A percentile compares a stretch with the other conserved stretches of the same genome.
Conservation (phyloP, 2,888 invertebrate species). For the Drosophila imparisetae region DNA sequence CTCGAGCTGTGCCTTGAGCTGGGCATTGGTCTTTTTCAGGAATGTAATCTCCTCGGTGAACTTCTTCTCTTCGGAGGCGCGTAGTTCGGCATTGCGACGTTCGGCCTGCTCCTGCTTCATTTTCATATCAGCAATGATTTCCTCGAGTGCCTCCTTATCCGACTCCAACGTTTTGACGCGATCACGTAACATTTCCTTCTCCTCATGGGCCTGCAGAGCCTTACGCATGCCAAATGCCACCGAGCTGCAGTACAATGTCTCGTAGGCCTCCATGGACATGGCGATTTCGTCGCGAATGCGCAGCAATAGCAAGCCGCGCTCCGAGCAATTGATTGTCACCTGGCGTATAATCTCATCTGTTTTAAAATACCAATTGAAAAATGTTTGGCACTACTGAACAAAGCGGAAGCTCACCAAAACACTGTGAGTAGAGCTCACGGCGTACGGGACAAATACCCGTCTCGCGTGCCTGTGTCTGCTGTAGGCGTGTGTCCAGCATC, state of each 20-base stretch:
- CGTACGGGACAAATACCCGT: slow-evolving; percentile 98
- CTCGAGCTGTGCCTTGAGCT: slow-evolving; percentile 96
- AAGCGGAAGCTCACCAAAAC: slow-evolving; percentile 88
- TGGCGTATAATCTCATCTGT: slow-evolving; percentile 94
- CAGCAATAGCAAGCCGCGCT: slow-evolving; percentile 95
- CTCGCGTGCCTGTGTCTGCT: slow-evolving; percentile 96
- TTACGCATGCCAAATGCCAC: slow-evolving; percentile 99
- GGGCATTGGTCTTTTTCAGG: slow-evolving; percentile 96
- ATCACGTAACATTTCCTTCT: slow-evolving; percentile 92
- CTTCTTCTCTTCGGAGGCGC: slow-evolving; percentile 95
- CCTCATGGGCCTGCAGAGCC: slow-evolving; percentile 91
- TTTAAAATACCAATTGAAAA: neutral
- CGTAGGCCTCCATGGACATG: slow-evolving; percentile 98
- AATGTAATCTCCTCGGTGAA: slow-evolving; percentile 96
- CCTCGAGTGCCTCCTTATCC: slow-evolving; percentile 84
- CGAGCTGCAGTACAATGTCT: slow-evolving; percentile 98
- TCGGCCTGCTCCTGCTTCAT: slow-evolving; percentile 93
- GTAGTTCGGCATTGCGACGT: slow-evolving; percentile 91
- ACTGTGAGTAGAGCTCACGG: slow-evolving; percentile 96
- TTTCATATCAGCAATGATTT: slow-evolving; percentile 86
- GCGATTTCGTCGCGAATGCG: slow-evolving; percentile 97
- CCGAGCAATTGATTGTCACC: slow-evolving; percentile 98
- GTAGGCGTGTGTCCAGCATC: slow-evolving; percentile 95
- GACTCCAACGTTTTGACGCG: slow-evolving; percentile 89
- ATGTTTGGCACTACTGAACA: neutral